phyloP scores from a whole-genome alignment of 2,888 invertebrate genomes.

The Miltochrista miniata region DNA sequence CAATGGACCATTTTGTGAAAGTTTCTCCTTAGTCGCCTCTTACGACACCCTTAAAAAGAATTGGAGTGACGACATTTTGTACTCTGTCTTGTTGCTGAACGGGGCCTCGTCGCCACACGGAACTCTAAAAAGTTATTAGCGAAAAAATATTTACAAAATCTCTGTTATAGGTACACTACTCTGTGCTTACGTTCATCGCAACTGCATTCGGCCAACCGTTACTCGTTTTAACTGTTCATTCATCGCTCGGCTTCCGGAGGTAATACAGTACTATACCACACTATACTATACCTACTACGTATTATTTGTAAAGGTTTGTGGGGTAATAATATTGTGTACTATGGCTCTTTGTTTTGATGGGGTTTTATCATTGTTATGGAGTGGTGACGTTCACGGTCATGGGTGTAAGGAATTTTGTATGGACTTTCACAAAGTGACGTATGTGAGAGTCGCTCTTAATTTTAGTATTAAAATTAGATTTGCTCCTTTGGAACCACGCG shows the following conservation, averaged over 20 bases:
- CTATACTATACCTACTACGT: not conserved
- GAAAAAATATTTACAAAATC: not conserved
- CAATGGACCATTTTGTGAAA: no score
- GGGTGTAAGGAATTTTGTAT: slow-evolving; percentile 1
- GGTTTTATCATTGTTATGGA: slow-evolving; percentile 1
- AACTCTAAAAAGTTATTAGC: no score
- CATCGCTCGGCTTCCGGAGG: slow-evolving; percentile 7
- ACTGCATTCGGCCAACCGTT: slow-evolving; percentile 6
- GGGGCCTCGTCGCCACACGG: no score
- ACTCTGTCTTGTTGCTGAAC: no score
- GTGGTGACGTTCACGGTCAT: not conserved
- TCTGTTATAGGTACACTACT: not conserved
- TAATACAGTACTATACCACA: not conserved
- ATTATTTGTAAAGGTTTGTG: not conserved
- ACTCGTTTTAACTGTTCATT: slow-evolving; percentile 9
- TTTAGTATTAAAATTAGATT: not conserved
- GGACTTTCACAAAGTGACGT: not conserved
- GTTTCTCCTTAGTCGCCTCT: no score
- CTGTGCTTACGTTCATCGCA: not conserved
- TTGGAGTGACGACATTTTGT: no score
- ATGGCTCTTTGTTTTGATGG: slow-evolving; percentile 7
- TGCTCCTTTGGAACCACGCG: no score
- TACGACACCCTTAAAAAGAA: no score
- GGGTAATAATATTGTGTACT: not conserved
- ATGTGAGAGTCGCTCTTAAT: not conserved